A percentile compares a stretch with the other conserved stretches of the same genome.
Conservation (phyloP, 2,888 invertebrate genomes). For the Lasioglossum pauxillum region DNA sequence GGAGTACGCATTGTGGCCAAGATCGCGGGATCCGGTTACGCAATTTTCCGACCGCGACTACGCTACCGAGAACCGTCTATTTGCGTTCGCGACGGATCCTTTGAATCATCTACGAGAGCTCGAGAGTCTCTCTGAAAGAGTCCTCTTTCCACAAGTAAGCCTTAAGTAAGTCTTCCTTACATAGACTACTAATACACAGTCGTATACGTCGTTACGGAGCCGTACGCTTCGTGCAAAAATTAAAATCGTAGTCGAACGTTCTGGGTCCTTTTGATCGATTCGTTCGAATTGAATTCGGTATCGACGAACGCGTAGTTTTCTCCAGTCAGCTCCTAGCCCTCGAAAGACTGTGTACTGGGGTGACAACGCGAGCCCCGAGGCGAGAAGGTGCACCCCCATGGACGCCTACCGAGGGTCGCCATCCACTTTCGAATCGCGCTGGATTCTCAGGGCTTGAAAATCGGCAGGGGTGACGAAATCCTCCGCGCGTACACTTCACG, state of each 20-base stretch:
- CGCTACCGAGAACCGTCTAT: constrained; percentile 4
- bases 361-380: background rate
- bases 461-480: background rate
- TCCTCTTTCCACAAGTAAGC: background rate
- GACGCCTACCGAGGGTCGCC: background rate
- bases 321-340: background rate
- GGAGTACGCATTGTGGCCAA: constrained; percentile 13
- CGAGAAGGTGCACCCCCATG: background rate
- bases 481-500: background rate
- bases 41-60: background rate
- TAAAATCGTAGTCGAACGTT: background rate
- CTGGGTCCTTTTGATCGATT: background rate
- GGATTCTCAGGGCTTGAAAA: background rate
- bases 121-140: background rate
- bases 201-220: background rate
- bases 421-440: background rate
- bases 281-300: background rate
- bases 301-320: background rate
- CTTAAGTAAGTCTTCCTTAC: background rate
- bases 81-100: background rate
- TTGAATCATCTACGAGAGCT: background rate
- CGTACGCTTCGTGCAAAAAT: background rate
- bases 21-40: constrained; percentile 16
- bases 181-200: background rate
- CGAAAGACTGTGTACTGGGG: background rate